Percentiles rank a stretch among this genome's conserved stretches.
Evolutionary conservation across 1,140 invertebrate species (phyloP).

Genomic region (Megalonaias nervosa): DNA sequence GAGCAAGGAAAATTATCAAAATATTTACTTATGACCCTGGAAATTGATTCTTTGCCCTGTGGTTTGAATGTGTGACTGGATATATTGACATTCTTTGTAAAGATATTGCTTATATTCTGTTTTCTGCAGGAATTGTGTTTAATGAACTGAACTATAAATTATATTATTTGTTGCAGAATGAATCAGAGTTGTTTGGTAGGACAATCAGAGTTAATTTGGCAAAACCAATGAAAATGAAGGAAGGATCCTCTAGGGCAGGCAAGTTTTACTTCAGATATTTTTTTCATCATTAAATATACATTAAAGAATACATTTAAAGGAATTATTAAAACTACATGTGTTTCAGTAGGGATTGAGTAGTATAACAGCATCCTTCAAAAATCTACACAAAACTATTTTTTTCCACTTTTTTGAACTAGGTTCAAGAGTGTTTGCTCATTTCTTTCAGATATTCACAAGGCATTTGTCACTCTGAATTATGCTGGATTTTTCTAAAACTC

Average conservation of each 20-base stretch:
- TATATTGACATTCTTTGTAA: background rate
- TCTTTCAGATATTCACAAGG: too few relatives aligned
- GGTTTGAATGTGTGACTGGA: background rate
- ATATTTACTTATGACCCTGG: background rate
- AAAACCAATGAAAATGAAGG: slow-evolving; percentile 79
- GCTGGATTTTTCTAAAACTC: too few relatives aligned
- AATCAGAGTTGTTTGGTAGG: slow-evolving; percentile 97
- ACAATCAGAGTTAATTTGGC: slow-evolving; percentile 98
- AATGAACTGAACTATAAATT: background rate
- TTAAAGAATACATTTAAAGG: too few relatives aligned
- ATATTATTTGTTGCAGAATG: slow-evolving; percentile 80
- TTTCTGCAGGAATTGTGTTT: background rate
- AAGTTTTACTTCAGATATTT: background rate
- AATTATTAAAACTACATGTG: too few relatives aligned
- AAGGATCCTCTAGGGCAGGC: slow-evolving; percentile 30
- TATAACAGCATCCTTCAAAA: too few relatives aligned
- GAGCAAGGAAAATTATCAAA: too few relatives aligned
- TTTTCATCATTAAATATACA: background rate
- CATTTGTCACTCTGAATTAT: too few relatives aligned
- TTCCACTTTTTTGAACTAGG: too few relatives aligned
- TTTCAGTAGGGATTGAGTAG: too few relatives aligned
- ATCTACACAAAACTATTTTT: too few relatives aligned
- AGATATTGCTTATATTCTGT: background rate
- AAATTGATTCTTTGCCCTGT: background rate
- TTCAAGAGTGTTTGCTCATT: too few relatives aligned